Conservation (phyloP, 2,797 vertebrate species). For the Carcharodon carcharias region DNA sequence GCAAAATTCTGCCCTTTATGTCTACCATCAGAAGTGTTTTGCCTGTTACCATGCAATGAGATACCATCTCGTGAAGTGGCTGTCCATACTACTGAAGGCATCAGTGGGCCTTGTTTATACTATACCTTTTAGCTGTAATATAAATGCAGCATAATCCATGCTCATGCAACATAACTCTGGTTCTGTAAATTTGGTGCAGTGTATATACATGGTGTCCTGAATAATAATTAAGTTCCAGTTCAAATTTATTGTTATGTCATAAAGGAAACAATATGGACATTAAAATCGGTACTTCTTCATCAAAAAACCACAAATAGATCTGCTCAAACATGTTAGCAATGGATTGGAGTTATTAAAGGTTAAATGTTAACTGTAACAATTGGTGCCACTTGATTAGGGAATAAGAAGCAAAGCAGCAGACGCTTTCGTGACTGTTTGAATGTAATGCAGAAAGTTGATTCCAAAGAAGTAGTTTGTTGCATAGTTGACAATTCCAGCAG, state of each 20-base stretch:
- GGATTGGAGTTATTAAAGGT: neutral
- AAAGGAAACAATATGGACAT: neutral
- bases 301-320: neutral
- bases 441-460: constrained; percentile 74
- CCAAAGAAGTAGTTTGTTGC: constrained; percentile 62
- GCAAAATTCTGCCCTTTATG: neutral
- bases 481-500: constrained; percentile 79
- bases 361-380: too few relatives aligned
- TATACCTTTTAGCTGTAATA: too few relatives aligned
- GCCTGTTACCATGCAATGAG: neutral
- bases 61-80: neutral
- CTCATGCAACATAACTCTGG: neutral
- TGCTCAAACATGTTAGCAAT: neutral
- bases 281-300: neutral
- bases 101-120: neutral
- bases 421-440: constrained; percentile 69
- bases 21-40: neutral
- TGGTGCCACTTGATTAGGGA: constrained; percentile 54
- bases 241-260: neutral
- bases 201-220: neutral
- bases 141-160: neutral
- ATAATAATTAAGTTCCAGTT: neutral
- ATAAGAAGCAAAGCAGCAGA: constrained; percentile 80
- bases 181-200: neutral
- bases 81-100: neutral